Base-by-base conservation (phyloP, 1,140 invertebrate genomes). In the Physella acuta region DNA sequence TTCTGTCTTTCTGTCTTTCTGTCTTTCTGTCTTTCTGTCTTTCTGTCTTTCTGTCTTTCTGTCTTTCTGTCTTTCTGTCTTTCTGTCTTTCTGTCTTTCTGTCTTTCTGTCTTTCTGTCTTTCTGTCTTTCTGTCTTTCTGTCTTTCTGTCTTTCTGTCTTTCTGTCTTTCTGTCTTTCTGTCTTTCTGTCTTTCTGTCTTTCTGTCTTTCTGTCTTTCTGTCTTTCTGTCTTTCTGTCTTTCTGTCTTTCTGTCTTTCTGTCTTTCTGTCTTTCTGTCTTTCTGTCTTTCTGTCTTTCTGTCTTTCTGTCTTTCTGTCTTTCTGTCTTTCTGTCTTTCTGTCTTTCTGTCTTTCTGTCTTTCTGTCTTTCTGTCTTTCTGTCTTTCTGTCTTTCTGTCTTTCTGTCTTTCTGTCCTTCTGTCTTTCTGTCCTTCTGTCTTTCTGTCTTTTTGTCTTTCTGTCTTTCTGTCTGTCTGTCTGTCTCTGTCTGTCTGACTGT, bases 381-480 rank as follows among this genome's bases (percentile, higher is more conserved):
- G 26, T 31, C 58, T 60, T 20, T 16, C 58, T 60, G 26, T 60
- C 16, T 60, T 20, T 60, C 58, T 28, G 14, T 60, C 58, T 60
- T 3, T 60, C 30, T 60, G 26, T 60, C 58, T 28, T 8, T 60
- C 58, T 60, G 14, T 60, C 58, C 33, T 8, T 60, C 58, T 60
- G 26, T 60, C 58, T 60, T 20, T 60, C 58, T 60, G 26, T 60
- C 58, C 33, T 20, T 60, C 58, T 60, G 26, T 60, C 58, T 60
- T 20, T 60, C 58, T 60, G 26, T 60, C 58, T 60, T 20, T 60
- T n/a, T 60, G 26, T 60, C 58, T 60, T 20, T 60, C 58, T 60
- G 44, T 49, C 44, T 49, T n/a, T n/a, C n/a, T n/a, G n/a, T n/a
- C n/a, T n/a, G n/a, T n/a, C n/a, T n/a, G n/a, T n/a, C n/a, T n/a